A percentile compares a stretch with the other conserved stretches of the same genome.
Conservation (phyloP, 2,888 invertebrate species). For the Colletes collaris region DNA sequence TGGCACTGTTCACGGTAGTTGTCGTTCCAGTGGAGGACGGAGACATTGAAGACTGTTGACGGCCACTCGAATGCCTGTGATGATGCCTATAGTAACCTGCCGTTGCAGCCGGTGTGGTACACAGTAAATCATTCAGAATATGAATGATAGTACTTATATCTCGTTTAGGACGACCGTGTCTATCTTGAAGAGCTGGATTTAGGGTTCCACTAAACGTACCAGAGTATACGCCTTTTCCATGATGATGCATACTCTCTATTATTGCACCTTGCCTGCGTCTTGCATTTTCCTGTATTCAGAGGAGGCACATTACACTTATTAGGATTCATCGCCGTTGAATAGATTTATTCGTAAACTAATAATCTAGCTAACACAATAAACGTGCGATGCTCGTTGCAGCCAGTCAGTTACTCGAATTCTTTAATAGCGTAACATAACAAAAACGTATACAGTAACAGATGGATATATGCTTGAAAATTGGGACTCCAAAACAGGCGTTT, state of each 20-base stretch:
- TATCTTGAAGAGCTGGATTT: slow-evolving; percentile 96
- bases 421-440: background rate
- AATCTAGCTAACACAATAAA: background rate
- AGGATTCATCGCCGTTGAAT: background rate
- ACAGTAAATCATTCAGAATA: slow-evolving; percentile 96
- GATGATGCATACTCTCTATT: slow-evolving; percentile 96
- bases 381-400: background rate
- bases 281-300: slow-evolving; percentile 77
- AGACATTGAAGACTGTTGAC: slow-evolving; percentile 72
- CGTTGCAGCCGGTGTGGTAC: slow-evolving; percentile 89
- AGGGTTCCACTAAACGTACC: slow-evolving; percentile 98
- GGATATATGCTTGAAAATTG: too few relatives aligned
- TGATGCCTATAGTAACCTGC: slow-evolving; percentile 80
- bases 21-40: slow-evolving; percentile 53
- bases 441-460: too few relatives aligned
- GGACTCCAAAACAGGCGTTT: too few relatives aligned
- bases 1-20: slow-evolving; percentile 45
- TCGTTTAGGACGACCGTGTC: slow-evolving; percentile 94
- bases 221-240: slow-evolving; percentile 97
- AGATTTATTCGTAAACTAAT: background rate
- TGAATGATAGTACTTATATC: slow-evolving; percentile 98
- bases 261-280: slow-evolving; percentile 88
- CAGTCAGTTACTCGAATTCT: background rate
- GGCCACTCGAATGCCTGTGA: slow-evolving; percentile 76
- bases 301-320: background rate